Percentiles rank a stretch among this genome's conserved stretches.
Evolutionary conservation across 2,888 invertebrate species (phyloP).

Genomic region (Trissolcus japonicus): DNA sequence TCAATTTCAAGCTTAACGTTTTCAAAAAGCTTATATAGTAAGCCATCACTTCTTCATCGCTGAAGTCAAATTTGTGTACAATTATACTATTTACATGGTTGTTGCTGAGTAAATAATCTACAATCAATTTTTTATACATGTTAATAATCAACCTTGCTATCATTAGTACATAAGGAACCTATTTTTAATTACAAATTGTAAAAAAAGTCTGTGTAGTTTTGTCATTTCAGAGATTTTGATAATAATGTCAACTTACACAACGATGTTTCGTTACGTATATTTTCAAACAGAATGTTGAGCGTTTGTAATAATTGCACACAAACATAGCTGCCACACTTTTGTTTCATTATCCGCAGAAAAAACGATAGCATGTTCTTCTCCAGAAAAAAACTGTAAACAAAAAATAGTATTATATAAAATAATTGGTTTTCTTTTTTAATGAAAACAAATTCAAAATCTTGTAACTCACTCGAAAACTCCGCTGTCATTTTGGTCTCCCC

Average conservation of each 20-base stretch:
- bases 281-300: constrained; percentile 98
- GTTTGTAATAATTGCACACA: constrained; percentile 99
- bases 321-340: constrained; percentile 97
- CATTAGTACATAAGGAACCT: too few relatives aligned
- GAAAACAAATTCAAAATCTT: neutral
- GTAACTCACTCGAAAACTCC: constrained; percentile 97
- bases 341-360: constrained; percentile 97
- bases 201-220: neutral
- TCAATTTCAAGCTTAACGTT: constrained; percentile 97
- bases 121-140: too few relatives aligned
- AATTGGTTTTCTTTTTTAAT: neutral
- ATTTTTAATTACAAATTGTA: too few relatives aligned
- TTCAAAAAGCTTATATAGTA: constrained; percentile 99
- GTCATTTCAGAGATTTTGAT: neutral
- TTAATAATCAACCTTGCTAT: too few relatives aligned
- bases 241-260: constrained; percentile 87
- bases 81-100: constrained; percentile 99
- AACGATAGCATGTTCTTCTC: constrained; percentile 99
- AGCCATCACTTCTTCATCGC: constrained; percentile 99
- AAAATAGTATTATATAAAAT: neutral
- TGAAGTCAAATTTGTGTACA: constrained; percentile 99
- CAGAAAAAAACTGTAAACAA: constrained; percentile 89
- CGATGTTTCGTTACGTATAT: constrained; percentile 98
- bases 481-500: constrained; percentile 99
- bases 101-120: constrained; percentile 99